These are phyloP conservation scores for Saturnia pavonia DNA, from an alignment of 2,888 invertebrate species.

Conservation along the genomic window DNA sequence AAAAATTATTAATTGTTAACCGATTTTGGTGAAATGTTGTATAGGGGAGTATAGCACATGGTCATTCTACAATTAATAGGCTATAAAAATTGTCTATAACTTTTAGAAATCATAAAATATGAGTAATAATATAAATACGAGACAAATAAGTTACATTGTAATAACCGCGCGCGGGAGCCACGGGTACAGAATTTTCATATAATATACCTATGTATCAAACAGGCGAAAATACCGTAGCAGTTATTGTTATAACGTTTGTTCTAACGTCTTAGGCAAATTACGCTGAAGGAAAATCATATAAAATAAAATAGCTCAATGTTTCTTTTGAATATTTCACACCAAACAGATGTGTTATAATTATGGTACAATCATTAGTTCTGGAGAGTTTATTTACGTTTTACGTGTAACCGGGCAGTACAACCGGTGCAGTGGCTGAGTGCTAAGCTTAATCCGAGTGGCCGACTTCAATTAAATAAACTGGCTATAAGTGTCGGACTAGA, in stretches of 20 bases:
- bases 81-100: no score
- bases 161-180: no score
- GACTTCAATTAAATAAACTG: conserved; percentile 14
- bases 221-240: not conserved
- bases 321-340: conserved; percentile 39
- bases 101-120: no score
- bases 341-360: conserved; percentile 46
- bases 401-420: conserved; percentile 26
- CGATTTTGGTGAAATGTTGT: no score
- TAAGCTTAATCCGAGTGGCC: conserved; percentile 21
- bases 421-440: conserved; percentile 33
- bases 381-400: conserved; percentile 54
- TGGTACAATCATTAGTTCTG: conserved; percentile 50
- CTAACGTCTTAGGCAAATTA: not conserved
- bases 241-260: not conserved
- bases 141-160: no score
- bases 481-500: conserved; percentile 14
- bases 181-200: no score
- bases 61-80: no score
- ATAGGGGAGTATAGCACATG: no score
- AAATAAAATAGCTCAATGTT: conserved; percentile 26
- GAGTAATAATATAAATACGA: no score
- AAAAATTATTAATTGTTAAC: no score
- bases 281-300: not conserved
- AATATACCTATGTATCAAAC: not conserved